Base-by-base conservation (phyloP, 2,888 invertebrate genomes). In the Fabriciana adippe region DNA sequence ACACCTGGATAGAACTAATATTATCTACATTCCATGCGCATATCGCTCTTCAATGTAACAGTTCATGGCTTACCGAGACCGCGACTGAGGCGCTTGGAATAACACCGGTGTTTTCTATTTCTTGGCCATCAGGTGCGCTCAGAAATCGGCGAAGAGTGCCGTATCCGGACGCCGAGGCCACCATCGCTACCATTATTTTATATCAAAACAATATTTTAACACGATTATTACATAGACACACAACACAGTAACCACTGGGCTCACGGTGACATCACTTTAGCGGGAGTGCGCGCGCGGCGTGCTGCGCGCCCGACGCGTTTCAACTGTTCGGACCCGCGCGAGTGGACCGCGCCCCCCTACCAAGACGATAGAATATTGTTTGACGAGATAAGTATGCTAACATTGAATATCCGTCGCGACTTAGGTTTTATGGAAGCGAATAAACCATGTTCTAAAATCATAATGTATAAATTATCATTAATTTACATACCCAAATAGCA, bases 91-190 rank as follows among this genome's bases (percentile, higher is more conserved):
- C 86, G 78, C 84, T 84, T 73, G 89, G 82, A 72, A 85, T 87
- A 71, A 81, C 83, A 72, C 84, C 80, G 68, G 85, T 81, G 70
- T 79, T 79, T 69, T 77, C 75, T 35, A 76, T 81, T 70, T 85
- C 82, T 73, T 88, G 89, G 74, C 91, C 91, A 72, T 88, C 92
- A 72, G 92, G 90, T 70, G 87, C 92, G 84, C 92, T 92, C 70
- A 92, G 86, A 78, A 91, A 92, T 75, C 92, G 89, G 85, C 92
- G 90, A 75, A 92, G 86, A 72, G 92, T 90, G 85, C 91, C 92
- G 83, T 90, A 91, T 82, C 92, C 92, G 76, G 92, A 90, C 76
- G 92, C 92, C 70, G 92, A 92, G 68, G 92, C 92, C 74, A 92
- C 91, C 92, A 92, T 92, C 69, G 92, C 90, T 83, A 92, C 91